These are phyloP conservation scores for Hirtodrosophila confusa DNA, from an alignment of 2,888 invertebrate species.

Conservation along the genomic window DNA sequence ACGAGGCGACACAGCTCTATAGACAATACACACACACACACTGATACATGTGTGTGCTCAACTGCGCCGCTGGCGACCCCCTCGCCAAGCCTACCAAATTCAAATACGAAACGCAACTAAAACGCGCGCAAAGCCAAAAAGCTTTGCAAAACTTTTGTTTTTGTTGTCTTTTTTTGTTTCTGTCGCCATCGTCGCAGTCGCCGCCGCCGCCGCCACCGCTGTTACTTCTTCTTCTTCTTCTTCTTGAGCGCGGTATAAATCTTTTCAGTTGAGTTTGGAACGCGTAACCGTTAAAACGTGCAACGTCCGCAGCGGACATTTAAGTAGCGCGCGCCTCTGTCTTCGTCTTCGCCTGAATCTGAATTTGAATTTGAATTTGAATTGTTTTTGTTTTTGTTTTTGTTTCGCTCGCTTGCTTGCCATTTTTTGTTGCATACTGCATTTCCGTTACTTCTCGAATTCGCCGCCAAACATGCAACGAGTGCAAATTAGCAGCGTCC, in stretches of 20 bases:
- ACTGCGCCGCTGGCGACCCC: conserved; percentile 8
- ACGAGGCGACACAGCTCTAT: too few species aligned
- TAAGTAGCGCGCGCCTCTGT: conserved; percentile 27
- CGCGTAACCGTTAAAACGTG: conserved; percentile 80
- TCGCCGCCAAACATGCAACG: conserved; percentile 61
- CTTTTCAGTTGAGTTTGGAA: conserved; percentile 81
- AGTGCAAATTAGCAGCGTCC: conserved; percentile 59
- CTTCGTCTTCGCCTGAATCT: conserved; percentile 18
- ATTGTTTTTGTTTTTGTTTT: conserved; percentile 11
- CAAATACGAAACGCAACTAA: conserved; percentile 43
- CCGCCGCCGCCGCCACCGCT: conserved; percentile 5
- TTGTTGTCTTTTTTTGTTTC: conserved; percentile 28
- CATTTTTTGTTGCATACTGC: conserved; percentile 24
- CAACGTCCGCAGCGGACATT: conserved; percentile 62
- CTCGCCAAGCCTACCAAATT: conserved; percentile 27
- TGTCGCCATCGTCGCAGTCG: conserved; percentile 33
- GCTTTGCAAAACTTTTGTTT: conserved; percentile 65
- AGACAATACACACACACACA: conserved; percentile 1
- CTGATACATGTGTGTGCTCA: conserved; percentile 8
- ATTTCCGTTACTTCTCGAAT: conserved; percentile 18
- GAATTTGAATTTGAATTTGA: conserved; percentile 20
- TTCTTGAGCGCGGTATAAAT: conserved; percentile 76
- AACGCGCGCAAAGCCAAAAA: conserved; percentile 48
- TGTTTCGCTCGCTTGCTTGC: conserved; percentile 13
- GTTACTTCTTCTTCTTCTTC: conserved; percentile 61